phyloP scores from a whole-genome alignment of 2,888 invertebrate genomes.

The Brachyptera putata region DNA sequence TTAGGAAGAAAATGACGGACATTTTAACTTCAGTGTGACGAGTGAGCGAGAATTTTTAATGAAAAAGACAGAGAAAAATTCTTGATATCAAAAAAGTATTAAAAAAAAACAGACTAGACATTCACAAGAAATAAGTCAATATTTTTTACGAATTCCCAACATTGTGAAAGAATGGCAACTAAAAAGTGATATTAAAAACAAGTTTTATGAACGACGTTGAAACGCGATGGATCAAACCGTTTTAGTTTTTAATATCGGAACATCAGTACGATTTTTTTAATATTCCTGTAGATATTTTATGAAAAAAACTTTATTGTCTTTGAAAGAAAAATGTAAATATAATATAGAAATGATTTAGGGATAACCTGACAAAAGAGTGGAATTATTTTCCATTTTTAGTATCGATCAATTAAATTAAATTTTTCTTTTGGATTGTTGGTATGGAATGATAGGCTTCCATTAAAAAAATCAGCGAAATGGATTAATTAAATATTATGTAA shows the following conservation, averaged over 20 bases:
- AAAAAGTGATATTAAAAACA: slow-evolving; percentile 11
- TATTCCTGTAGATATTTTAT: not conserved
- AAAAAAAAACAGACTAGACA: not conserved
- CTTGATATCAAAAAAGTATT: not conserved
- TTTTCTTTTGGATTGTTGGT: not conserved
- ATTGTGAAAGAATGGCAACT: not conserved
- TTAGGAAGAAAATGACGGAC: not conserved
- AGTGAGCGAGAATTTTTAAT: not conserved
- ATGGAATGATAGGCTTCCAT: slow-evolving; percentile 5
- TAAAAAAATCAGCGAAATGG: not conserved
- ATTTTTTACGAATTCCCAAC: slow-evolving; percentile 21
- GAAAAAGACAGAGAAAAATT: not conserved
- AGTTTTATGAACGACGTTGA: not conserved
- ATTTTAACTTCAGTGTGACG: not conserved
- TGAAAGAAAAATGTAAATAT: not conserved
- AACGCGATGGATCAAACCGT: too few relatives aligned
- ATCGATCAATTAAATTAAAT: too few relatives aligned
- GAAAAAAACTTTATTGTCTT: not conserved
- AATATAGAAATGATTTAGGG: too few relatives aligned
- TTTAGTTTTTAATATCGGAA: not conserved
- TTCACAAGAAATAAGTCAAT: slow-evolving; percentile 13
- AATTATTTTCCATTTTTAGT: too few relatives aligned
- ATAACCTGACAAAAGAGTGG: too few relatives aligned
- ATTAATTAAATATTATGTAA: slow-evolving; percentile 4
- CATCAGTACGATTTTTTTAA: not conserved